phyloP scores from a whole-genome alignment of 2,113 vertebrate species.

The Dendropsophus ebraccatus region DNA sequence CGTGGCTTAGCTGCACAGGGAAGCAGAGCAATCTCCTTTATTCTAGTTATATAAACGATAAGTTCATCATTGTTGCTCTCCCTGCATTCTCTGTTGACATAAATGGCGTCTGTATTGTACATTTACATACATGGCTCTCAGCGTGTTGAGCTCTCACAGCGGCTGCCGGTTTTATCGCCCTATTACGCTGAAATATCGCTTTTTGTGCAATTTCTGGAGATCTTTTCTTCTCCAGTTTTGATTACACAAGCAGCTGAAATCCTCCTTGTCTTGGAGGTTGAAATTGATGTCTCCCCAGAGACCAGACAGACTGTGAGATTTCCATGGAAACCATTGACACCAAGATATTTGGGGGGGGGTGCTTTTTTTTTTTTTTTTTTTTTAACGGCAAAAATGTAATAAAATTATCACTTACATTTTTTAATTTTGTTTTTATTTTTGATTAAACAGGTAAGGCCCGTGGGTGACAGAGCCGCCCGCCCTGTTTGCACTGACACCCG shows the following conservation, averaged over 20 bases:
- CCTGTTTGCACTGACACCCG: not conserved
- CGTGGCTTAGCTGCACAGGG: too few species aligned
- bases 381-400: not conserved
- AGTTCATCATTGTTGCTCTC: not conserved
- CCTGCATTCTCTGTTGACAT: not conserved
- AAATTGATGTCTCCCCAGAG: constrained; percentile 47
- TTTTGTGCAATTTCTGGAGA: constrained; percentile 21
- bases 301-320: constrained; percentile 31
- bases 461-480: not conserved
- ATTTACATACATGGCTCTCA: not conserved
- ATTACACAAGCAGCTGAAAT: constrained; percentile 29
- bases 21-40: too few species aligned
- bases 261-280: constrained; percentile 20
- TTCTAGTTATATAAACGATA: not conserved
- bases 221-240: constrained; percentile 25
- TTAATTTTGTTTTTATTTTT: not conserved
- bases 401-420: not conserved
- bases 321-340: constrained; percentile 42
- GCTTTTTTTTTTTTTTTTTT: not conserved
- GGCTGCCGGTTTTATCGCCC: not conserved
- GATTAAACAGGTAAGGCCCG: not conserved
- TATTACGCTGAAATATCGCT: constrained; percentile 16
- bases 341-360: not conserved
- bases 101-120: not conserved
- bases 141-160: not conserved